Conservation (phyloP, 2,888 invertebrate species). For the Drosophila fulvimacula region DNA sequence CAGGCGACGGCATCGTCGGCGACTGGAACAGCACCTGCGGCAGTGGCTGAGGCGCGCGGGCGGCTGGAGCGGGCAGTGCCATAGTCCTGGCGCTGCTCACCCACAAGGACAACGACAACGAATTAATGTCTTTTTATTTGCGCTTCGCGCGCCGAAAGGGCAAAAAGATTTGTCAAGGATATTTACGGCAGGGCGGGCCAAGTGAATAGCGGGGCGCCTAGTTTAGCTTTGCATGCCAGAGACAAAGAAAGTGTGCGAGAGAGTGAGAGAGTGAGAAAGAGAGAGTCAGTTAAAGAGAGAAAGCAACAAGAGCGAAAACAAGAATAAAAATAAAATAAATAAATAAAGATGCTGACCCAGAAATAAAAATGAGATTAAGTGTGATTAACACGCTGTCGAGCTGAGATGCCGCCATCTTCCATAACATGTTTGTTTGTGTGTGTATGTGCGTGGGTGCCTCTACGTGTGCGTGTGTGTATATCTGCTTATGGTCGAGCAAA, state of each 20-base stretch:
- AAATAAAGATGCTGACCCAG: constrained; percentile 81
- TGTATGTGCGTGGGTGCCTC: constrained; percentile 9
- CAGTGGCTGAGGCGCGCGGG: constrained; percentile 1
- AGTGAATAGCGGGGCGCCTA: constrained; percentile 32
- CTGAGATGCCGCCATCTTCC: constrained; percentile 59
- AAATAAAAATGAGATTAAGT: constrained; percentile 82
- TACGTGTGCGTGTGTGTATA: constrained; percentile 4
- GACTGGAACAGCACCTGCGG: constrained; percentile 49
- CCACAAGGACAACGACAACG: constrained; percentile 62
- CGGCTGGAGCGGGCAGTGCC: constrained; percentile 3
- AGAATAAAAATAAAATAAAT: constrained; percentile 42
- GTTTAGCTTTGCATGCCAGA: constrained; percentile 51
- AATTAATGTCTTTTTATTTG: constrained; percentile 79
- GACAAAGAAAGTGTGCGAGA: not conserved
- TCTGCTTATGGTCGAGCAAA: constrained; percentile 21
- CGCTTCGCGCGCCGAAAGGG: constrained; percentile 72
- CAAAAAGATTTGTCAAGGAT: constrained; percentile 80
- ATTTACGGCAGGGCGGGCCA: constrained; percentile 59
- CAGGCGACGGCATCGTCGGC: constrained; percentile 31
- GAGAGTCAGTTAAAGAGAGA: not conserved
- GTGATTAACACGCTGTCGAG: constrained; percentile 78
- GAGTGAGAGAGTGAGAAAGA: not conserved
- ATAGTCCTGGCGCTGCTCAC: constrained; percentile 37
- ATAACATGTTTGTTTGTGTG: constrained; percentile 41
- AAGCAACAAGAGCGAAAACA: constrained; percentile 14